Evolutionary conservation across 2,113 vertebrate genomes (phyloP).

Genomic region (Platichthys stellatus): DNA sequence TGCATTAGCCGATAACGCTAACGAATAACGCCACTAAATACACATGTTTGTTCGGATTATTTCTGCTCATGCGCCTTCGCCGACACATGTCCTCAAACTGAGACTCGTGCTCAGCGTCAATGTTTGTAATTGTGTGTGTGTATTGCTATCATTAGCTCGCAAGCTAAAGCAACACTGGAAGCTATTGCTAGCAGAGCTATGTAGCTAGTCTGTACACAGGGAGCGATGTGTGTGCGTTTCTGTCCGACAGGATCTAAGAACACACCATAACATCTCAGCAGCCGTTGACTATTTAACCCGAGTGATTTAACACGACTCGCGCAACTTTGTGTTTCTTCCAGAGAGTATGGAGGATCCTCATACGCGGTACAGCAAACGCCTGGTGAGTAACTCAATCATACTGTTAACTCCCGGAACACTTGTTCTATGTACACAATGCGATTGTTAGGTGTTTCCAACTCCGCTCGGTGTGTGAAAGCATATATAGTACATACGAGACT

Average conservation of each 20-base stretch:
- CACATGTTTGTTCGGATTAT: not conserved
- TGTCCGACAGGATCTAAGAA: not conserved
- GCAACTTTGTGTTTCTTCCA: conserved; percentile 32
- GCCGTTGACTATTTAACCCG: accelerated
- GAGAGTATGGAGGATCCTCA: conserved; percentile 87
- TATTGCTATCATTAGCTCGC: conserved; percentile 49
- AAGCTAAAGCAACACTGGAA: conserved; percentile 46
- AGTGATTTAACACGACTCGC: not conserved
- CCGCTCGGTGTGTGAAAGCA: accelerated
- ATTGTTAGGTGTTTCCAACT: not conserved
- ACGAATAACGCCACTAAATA: not conserved
- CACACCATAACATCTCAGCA: not conserved
- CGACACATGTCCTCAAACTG: not conserved
- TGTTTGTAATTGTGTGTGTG: conserved; percentile 21
- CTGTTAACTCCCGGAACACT: conserved; percentile 14
- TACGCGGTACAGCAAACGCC: conserved; percentile 94
- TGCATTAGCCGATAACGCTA: not conserved
- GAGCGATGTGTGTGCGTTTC: conserved; percentile 16
- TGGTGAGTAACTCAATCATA: conserved; percentile 85
- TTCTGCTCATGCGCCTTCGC: not conserved
- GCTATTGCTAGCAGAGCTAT: conserved; percentile 44
- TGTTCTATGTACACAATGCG: conserved; percentile 21
- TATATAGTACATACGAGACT: no score
- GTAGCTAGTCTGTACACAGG: conserved; percentile 7
- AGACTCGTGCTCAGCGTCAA: not conserved